phyloP scores from a whole-genome alignment of 2,888 invertebrate genomes.

The Hecatera dysodea region DNA sequence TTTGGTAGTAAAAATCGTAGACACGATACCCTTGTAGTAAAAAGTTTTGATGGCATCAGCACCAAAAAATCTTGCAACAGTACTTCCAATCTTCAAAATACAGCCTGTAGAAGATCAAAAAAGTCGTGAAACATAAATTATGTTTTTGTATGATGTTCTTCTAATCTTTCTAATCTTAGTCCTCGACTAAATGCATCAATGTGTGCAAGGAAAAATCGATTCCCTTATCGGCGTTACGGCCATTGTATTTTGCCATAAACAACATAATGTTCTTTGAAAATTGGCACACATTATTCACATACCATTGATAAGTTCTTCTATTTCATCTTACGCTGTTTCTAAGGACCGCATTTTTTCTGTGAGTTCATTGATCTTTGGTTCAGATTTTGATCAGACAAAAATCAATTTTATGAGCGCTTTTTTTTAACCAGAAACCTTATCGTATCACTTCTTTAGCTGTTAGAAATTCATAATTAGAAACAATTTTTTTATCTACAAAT shows the following conservation, averaged over 20 bases:
- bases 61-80: neutral
- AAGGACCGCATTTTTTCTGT: neutral
- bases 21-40: neutral
- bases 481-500: no score
- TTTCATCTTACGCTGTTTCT: constrained; percentile 30
- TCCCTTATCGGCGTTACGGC: constrained; percentile 61
- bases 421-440: neutral
- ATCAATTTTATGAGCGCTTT: neutral
- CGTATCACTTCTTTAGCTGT: no score
- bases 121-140: neutral
- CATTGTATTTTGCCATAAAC: constrained; percentile 54
- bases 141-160: neutral
- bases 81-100: neutral
- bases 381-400: neutral
- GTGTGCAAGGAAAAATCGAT: constrained; percentile 66
- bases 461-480: no score
- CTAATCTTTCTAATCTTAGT: neutral
- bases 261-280: constrained; percentile 41
- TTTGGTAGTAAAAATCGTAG: no score
- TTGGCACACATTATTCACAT: constrained; percentile 49
- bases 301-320: constrained; percentile 40
- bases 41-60: neutral
- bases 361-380: constrained; percentile 9
- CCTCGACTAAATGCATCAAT: neutral
- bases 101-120: neutral